Evolutionary conservation across 2,113 vertebrate species (phyloP).

Genomic region (Cisticola juncidis): DNA sequence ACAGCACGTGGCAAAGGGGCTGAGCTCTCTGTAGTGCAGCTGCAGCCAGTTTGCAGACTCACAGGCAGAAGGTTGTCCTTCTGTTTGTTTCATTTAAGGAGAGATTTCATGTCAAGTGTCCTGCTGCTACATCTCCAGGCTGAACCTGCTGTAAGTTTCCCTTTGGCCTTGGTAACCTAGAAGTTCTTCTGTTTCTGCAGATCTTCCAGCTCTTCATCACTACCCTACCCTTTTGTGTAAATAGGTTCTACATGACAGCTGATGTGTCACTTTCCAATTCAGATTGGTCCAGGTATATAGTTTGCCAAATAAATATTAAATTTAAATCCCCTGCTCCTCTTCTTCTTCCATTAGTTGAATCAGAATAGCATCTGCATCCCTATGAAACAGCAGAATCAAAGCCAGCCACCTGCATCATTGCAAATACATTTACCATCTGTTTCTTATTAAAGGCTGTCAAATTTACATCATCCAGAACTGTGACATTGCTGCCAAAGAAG

Average conservation of each 20-base stretch:
- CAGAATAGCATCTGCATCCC: neutral
- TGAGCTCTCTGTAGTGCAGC: neutral
- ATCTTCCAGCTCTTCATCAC: neutral
- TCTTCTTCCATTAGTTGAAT: neutral
- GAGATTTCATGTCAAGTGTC: neutral
- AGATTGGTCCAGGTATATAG: neutral
- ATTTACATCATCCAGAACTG: neutral
- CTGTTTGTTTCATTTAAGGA: neutral
- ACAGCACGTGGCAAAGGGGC: neutral
- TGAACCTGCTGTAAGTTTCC: neutral
- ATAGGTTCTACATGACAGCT: neutral
- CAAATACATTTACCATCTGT: constrained; percentile 10
- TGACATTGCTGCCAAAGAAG: neutral
- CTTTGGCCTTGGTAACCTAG: neutral
- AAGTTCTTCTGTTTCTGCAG: neutral
- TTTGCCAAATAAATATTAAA: neutral
- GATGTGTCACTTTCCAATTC: neutral
- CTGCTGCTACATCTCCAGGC: neutral
- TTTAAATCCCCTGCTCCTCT: neutral
- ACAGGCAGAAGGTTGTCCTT: neutral
- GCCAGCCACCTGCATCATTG: neutral
- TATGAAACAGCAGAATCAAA: neutral
- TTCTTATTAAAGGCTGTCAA: constrained; percentile 39
- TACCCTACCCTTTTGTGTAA: neutral
- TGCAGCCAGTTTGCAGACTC: neutral